These are phyloP conservation scores for Agrotis exclamationis DNA, from an alignment of 2,888 invertebrate species.

Conservation along the genomic window DNA sequence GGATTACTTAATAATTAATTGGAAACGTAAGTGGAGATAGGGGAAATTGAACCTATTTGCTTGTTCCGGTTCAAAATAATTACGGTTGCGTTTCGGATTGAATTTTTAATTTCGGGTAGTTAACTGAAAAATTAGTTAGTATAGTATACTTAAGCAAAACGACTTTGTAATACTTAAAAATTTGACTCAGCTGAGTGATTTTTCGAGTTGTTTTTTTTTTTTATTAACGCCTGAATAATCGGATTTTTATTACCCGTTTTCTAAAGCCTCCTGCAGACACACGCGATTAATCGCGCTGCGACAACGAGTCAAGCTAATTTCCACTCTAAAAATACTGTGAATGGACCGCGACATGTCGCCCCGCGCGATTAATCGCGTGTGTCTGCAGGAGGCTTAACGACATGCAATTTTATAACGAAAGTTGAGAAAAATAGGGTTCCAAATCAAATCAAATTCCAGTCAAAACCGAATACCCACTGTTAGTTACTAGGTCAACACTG, in stretches of 20 bases:
- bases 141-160: background rate
- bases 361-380: no score
- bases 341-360: no score
- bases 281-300: no score
- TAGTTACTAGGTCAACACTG: conserved; percentile 19
- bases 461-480: conserved; percentile 5
- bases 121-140: background rate
- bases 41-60: conserved; percentile 44
- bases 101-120: conserved; percentile 10
- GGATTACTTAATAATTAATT: conserved; percentile 64
- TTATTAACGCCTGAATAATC: background rate
- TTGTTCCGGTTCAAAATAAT: conserved; percentile 26
- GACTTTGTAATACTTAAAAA: background rate
- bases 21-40: conserved; percentile 49
- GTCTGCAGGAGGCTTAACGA: no score
- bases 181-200: background rate
- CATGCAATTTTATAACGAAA: no score
- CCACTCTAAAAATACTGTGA: no score
- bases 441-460: background rate
- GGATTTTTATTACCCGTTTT: no score
- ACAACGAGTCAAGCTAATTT: no score
- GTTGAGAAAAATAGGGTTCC: background rate
- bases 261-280: no score
- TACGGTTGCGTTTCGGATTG: background rate
- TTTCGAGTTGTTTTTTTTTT: background rate